Evolutionary conservation across 1,140 invertebrate genomes (phyloP), one percentile per base, ranked within the genome.

Genomic region (Dreissena rostriformis): DNA sequence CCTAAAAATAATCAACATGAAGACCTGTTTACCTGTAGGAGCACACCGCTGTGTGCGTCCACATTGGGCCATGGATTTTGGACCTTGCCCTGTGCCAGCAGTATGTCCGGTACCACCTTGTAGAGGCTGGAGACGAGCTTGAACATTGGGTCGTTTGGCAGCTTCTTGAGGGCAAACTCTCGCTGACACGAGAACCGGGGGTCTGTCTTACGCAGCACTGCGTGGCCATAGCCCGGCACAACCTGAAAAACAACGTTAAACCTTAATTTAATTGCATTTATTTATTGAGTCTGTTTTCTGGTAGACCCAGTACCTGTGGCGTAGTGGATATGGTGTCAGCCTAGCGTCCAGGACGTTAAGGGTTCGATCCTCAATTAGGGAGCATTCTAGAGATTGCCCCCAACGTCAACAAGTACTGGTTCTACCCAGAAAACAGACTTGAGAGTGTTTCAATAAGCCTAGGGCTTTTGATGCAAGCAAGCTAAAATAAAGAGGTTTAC

Each of bases 61-160:
- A 99, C 98, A 95, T 99, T 99, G 80, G 98, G 98, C 98, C 98
- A 99, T 79, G 98, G 98, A 95, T 99, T 99, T 95, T 98, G 98
- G 12, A 98, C 98, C 94, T 99, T 99, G 90, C 98, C 98, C 85
- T 97, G 97, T 92, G 98, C 97, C 84, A 97, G 95, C 15, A 99
- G 96, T 87, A 99, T 96, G 86, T 97, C 97, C 0, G 98, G 98
- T 67, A 98, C 98, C 53, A 99, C 95, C 92, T 98, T 98, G 95
- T 98, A 99, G 6, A 95, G 77, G 92, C 97, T 96, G 6, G 97
- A 96, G 28, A 99, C 97, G 89, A 98, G 94, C 95, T 98, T 97
- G 95, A 98, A 98, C 74, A 98, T 93, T 10, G 96, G 96, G 92
- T 99, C 98, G 84, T 99, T 96, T 19, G 98, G 98, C 89, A 99